A percentile compares a stretch with the other conserved stretches of the same genome.
Evolutionary conservation across 2,797 vertebrate genomes (phyloP).

Genomic region (Leptoclinus maculatus): DNA sequence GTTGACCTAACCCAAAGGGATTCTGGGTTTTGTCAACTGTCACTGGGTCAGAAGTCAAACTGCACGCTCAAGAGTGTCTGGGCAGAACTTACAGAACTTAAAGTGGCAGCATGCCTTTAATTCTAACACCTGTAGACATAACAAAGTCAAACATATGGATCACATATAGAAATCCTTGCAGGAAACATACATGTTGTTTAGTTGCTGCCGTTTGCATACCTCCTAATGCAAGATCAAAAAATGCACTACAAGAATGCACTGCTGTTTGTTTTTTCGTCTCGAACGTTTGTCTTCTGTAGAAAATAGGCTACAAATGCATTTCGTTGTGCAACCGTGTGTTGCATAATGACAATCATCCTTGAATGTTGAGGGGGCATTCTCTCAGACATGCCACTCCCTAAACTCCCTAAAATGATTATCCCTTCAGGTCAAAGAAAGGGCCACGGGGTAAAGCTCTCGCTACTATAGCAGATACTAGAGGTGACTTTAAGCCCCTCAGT

Average conservation of each 20-base stretch:
- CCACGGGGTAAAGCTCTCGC: not conserved
- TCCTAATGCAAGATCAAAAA: too few relatives aligned
- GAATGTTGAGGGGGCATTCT: not conserved
- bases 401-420: constrained; percentile 5
- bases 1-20: constrained; percentile 63
- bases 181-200: not conserved
- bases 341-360: not conserved
- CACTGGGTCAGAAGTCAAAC: constrained; percentile 57
- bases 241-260: too few relatives aligned
- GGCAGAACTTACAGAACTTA: not conserved
- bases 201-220: too few relatives aligned
- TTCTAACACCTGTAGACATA: not conserved
- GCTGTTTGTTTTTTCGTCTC: not conserved
- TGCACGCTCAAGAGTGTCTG: not conserved
- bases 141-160: not conserved
- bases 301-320: not conserved
- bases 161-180: not conserved
- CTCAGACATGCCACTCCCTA: not conserved
- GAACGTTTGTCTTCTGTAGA: not conserved
- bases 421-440: constrained; percentile 3
- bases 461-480: not conserved
- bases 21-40: constrained; percentile 65
- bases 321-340: not conserved
- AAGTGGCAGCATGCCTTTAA: not conserved
- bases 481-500: too few relatives aligned